Conservation (phyloP, 2,113 vertebrate genomes). For the Ctenomys sociabilis region DNA sequence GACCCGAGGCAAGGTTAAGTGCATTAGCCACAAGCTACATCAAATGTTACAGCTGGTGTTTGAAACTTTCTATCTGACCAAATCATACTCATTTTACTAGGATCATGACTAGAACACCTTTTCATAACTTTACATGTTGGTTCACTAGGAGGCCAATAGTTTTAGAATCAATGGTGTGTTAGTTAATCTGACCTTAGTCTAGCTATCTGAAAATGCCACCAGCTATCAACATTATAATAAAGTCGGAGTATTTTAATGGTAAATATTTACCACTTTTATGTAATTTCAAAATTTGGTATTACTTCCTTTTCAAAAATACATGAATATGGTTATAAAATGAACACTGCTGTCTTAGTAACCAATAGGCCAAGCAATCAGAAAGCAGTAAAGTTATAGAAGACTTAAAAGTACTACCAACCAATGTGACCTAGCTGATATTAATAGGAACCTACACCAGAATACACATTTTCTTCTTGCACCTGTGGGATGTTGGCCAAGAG, state of each 20-base stretch:
- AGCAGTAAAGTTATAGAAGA: neutral
- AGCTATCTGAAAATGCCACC: neutral
- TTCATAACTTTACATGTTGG: neutral
- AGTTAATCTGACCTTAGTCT: neutral
- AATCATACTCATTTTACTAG: neutral
- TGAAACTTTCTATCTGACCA: neutral
- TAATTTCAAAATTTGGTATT: slow-evolving; percentile 10
- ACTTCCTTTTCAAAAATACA: slow-evolving; percentile 19
- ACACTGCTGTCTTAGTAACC: neutral
- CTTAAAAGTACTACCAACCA: neutral
- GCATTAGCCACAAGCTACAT: neutral
- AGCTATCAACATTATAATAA: neutral
- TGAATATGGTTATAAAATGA: slow-evolving; percentile 19
- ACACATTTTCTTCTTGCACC: neutral
- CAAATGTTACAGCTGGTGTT: neutral
- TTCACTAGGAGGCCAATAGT: neutral
- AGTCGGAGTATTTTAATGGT: slow-evolving; percentile 20
- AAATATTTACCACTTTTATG: slow-evolving; percentile 25
- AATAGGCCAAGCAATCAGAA: neutral
- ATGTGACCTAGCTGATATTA: neutral
- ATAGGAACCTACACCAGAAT: neutral
- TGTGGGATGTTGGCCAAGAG: neutral
- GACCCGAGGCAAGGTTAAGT: neutral
- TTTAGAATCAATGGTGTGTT: neutral
- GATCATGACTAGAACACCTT: neutral